These are phyloP conservation scores for Platichthys flesus DNA, from an alignment of 2,113 vertebrate genomes.

Conservation along the genomic window DNA sequence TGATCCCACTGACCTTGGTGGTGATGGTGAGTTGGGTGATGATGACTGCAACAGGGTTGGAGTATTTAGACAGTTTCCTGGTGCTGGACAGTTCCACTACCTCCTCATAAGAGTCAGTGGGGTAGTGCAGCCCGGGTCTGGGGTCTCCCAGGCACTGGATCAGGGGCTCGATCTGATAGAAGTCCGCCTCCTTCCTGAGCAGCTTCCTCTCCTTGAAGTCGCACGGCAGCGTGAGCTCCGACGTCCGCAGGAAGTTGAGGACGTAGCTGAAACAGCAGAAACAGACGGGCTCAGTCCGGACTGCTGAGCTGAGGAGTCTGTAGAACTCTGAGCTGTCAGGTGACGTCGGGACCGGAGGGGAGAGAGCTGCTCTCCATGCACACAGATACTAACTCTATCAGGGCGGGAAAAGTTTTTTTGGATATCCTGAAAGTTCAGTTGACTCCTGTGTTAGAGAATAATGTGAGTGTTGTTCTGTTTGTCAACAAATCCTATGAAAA, in stretches of 20 bases:
- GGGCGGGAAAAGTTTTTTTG: no score
- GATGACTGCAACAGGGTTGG: constrained; percentile 94
- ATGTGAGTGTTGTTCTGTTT: background rate
- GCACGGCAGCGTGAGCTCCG: constrained; percentile 89
- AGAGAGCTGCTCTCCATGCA: background rate
- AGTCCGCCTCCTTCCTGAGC: constrained; percentile 92
- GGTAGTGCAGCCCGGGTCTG: constrained; percentile 86
- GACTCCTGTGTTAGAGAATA: no score
- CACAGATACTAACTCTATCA: no score
- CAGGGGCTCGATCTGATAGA: constrained; percentile 93
- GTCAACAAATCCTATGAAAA: background rate
- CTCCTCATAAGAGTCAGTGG: constrained; percentile 92
- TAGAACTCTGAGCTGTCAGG: background rate
- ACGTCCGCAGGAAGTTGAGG: constrained; percentile 92
- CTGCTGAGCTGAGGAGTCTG: constrained; percentile 16
- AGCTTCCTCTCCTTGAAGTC: constrained; percentile 91
- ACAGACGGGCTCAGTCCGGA: background rate
- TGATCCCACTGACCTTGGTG: constrained; percentile 84
- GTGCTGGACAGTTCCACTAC: constrained; percentile 95
- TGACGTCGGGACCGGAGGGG: background rate
- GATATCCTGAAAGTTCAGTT: background rate
- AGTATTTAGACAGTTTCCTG: constrained; percentile 95
- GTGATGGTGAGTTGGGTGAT: constrained; percentile 96
- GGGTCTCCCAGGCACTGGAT: constrained; percentile 94
- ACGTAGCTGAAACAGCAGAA: constrained; percentile 79